Evolutionary conservation across 2,113 vertebrate genomes (phyloP).

Genomic region (Aegotheles bennettii): DNA sequence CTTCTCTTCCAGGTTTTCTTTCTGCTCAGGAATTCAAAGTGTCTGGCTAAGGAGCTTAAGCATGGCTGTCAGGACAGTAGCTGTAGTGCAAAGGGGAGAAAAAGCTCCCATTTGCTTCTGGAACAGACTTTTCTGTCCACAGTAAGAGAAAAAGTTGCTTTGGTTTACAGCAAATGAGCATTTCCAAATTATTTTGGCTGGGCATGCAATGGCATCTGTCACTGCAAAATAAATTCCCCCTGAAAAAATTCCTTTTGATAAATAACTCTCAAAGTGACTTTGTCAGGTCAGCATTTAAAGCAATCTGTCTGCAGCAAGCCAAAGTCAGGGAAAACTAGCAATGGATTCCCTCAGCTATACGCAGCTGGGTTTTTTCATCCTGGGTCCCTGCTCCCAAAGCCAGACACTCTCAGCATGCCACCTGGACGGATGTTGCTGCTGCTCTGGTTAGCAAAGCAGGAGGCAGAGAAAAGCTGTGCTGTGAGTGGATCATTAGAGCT

Average conservation of each 20-base stretch:
- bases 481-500: not conserved
- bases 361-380: not conserved
- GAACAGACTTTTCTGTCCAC: not conserved
- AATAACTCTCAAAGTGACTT: not conserved
- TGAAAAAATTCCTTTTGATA: not conserved
- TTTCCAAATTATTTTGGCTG: slow-evolving; percentile 1
- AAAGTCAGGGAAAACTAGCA: not conserved
- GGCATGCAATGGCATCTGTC: not conserved
- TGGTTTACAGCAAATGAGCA: not conserved
- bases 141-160: not conserved
- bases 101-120: not conserved
- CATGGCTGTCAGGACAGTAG: not conserved
- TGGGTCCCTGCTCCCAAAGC: not conserved
- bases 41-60: not conserved
- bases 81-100: not conserved
- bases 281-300: slow-evolving; percentile 16
- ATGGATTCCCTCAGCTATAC: not conserved
- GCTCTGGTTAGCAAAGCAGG: not conserved
- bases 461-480: not conserved
- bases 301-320: not conserved
- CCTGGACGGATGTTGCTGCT: not conserved
- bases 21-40: not conserved
- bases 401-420: not conserved
- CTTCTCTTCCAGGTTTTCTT: not conserved
- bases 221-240: slow-evolving; percentile 10